Conservation (phyloP, 2,888 invertebrate species). For the Oxytorus armatus region DNA sequence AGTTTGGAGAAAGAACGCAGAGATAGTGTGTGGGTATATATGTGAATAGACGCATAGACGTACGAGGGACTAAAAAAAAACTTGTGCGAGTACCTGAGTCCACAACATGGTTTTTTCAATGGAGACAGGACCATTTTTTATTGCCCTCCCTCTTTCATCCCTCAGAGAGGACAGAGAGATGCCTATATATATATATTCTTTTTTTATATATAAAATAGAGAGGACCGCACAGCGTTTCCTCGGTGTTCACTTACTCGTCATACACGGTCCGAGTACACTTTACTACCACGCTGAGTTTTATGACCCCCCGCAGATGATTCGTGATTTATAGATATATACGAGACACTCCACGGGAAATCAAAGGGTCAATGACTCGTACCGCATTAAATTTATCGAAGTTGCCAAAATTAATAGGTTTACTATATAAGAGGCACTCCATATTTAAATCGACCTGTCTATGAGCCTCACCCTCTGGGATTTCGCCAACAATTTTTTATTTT, state of each 20-base stretch:
- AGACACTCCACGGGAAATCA: constrained; percentile 13
- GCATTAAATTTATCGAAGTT: no score
- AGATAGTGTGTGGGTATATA: not conserved
- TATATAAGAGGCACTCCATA: no score
- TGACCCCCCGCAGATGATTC: constrained; percentile 59
- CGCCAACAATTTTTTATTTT: no score
- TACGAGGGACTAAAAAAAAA: constrained; percentile 49
- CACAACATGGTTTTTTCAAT: constrained; percentile 72
- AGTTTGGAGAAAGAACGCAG: constrained; percentile 16
- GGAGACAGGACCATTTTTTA: constrained; percentile 72
- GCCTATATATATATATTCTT: no score
- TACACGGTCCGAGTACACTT: constrained; percentile 59
- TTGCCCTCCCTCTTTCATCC: constrained; percentile 44
- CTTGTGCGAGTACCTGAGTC: constrained; percentile 69
- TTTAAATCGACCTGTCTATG: no score
- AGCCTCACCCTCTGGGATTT: no score
- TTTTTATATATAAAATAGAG: not conserved
- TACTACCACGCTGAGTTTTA: constrained; percentile 58
- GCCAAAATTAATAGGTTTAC: no score
- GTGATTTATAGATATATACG: constrained; percentile 5
- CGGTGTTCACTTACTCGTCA: constrained; percentile 52
- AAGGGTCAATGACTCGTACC: not conserved
- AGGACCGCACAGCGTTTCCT: constrained; percentile 42
- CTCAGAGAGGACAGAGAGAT: constrained; percentile 15
- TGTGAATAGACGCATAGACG: constrained; percentile 13